These are phyloP conservation scores for Ostrea edulis DNA, from an alignment of 1,140 invertebrate genomes.

Conservation along the genomic window DNA sequence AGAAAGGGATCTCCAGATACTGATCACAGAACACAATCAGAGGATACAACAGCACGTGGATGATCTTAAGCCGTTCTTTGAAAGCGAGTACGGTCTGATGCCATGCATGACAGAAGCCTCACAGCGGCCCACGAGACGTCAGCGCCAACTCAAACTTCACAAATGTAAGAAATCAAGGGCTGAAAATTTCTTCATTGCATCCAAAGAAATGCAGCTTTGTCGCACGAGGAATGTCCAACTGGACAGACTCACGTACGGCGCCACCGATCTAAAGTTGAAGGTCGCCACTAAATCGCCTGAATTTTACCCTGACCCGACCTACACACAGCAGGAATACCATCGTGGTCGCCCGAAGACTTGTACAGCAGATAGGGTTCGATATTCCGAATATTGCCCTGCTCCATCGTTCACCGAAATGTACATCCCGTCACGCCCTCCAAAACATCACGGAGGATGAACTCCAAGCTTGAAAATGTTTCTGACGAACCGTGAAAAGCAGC, in stretches of 20 bases:
- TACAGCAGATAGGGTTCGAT: not conserved
- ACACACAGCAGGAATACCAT: not conserved
- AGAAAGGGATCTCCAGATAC: not conserved
- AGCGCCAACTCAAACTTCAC: constrained; percentile 44
- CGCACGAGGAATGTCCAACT: not conserved
- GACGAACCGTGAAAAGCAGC: no score
- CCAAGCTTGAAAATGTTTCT: not conserved
- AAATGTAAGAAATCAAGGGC: not conserved
- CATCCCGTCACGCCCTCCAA: constrained; percentile 45
- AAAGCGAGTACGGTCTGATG: constrained; percentile 41
- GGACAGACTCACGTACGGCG: not conserved
- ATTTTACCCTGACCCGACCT: not conserved
- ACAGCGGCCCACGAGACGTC: constrained; percentile 10
- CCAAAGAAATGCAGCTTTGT: constrained; percentile 52
- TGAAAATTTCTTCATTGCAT: constrained; percentile 42
- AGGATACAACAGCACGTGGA: constrained; percentile 3
- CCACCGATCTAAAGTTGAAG: not conserved
- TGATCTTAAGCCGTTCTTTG: constrained; percentile 28
- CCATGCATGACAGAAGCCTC: constrained; percentile 45
- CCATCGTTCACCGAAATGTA: constrained; percentile 48
- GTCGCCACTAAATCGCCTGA: not conserved
- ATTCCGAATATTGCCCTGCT: not conserved
- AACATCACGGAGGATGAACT: constrained; percentile 45
- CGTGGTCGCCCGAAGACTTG: not conserved
- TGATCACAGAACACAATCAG: constrained; percentile 38